Conservation (phyloP, 2,888 invertebrate genomes). For the Oasisia sp. region DNA sequence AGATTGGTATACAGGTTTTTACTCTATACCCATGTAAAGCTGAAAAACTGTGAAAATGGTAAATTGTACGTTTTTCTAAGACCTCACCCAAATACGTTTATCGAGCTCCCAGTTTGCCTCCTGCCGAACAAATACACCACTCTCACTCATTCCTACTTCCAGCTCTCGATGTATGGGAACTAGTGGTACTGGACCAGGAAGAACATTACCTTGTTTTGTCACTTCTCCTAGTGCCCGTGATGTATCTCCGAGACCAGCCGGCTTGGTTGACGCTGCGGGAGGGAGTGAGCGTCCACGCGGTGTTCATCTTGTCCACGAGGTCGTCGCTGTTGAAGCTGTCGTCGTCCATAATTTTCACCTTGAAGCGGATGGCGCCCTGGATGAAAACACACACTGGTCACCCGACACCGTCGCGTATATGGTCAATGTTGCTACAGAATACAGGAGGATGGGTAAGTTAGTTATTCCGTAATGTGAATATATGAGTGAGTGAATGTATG, state of each 20-base stretch:
- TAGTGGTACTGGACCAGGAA: too few species aligned
- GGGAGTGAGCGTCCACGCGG: background rate
- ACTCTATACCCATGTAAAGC: too few species aligned
- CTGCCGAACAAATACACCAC: background rate
- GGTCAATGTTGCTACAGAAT: background rate
- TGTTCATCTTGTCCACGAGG: background rate
- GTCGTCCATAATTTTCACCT: background rate
- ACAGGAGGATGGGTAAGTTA: background rate
- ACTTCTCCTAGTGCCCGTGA: background rate
- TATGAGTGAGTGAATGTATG: background rate
- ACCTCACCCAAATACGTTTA: too few species aligned
- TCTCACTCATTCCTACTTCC: background rate
- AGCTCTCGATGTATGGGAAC: too few species aligned
- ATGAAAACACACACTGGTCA: background rate
- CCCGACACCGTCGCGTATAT: background rate
- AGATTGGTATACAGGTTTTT: too few species aligned
- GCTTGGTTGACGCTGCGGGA: background rate
- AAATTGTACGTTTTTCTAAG: too few species aligned
- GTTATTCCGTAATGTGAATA: too few species aligned
- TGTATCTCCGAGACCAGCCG: background rate
- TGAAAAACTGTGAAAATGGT: too few species aligned
- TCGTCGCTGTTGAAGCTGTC: background rate
- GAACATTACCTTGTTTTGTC: background rate
- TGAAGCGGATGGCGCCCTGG: background rate
- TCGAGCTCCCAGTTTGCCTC: background rate